Percentiles rank a stretch among this genome's conserved stretches.
Evolutionary conservation across 2,888 invertebrate genomes (phyloP).

Genomic region (Chrysolina americana): DNA sequence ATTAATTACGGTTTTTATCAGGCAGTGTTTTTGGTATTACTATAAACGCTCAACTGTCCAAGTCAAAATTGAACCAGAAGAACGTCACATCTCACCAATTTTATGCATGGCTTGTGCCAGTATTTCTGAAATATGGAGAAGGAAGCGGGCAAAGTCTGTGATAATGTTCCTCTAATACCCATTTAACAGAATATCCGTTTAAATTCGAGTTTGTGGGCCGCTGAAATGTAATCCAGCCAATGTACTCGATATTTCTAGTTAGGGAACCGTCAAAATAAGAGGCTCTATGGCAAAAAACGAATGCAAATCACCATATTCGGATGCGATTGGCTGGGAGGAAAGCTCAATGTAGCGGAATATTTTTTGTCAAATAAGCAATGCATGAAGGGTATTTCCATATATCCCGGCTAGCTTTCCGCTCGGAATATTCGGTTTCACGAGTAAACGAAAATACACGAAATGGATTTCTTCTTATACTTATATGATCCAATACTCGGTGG

Average conservation of each 20-base stretch:
- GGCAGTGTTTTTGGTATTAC: not conserved
- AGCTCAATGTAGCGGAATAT: constrained; percentile 23
- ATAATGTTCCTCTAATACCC: constrained; percentile 65
- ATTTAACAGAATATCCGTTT: constrained; percentile 61
- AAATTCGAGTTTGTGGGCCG: constrained; percentile 51
- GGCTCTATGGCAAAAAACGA: constrained; percentile 50
- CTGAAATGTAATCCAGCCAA: constrained; percentile 37
- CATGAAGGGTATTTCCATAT: constrained; percentile 17
- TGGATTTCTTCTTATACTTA: not conserved
- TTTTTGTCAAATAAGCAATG: constrained; percentile 24
- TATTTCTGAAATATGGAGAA: constrained; percentile 55
- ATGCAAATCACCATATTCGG: constrained; percentile 59
- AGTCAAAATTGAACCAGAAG: not conserved
- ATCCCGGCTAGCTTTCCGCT: not conserved
- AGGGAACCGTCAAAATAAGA: constrained; percentile 51
- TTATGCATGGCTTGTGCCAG: not conserved
- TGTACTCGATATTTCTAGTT: constrained; percentile 51
- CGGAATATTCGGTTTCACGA: constrained; percentile 12
- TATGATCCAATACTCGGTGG: not conserved
- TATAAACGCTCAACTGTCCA: not conserved
- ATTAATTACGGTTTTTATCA: too few species aligned
- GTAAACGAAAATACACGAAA: not conserved
- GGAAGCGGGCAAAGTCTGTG: constrained; percentile 61
- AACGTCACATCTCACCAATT: not conserved
- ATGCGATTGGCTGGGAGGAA: constrained; percentile 54